Evolutionary conservation across 2,888 invertebrate genomes (phyloP).

Genomic region (Sthenelais limicola): DNA sequence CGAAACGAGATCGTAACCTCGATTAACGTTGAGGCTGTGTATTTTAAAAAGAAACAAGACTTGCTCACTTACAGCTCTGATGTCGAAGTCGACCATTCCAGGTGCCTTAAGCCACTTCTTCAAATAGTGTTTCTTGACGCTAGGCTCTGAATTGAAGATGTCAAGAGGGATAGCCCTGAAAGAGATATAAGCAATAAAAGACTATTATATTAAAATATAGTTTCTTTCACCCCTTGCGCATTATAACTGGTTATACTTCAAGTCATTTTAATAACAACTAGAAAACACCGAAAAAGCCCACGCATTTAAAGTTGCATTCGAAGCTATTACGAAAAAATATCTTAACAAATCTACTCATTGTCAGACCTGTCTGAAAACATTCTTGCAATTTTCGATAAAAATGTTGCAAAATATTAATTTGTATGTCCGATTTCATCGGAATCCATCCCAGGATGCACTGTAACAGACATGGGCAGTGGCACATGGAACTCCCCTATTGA

Average conservation of each 20-base stretch:
- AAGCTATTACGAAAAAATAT: no score
- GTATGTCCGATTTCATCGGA: neutral
- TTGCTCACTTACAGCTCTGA: slow-evolving; percentile 79
- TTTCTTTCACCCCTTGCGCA: no score
- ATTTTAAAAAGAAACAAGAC: no score
- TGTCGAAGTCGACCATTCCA: slow-evolving; percentile 80
- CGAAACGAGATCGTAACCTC: no score
- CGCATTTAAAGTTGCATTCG: no score
- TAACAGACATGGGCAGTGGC: slow-evolving; percentile 96
- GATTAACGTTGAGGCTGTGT: no score
- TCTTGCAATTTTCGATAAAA: no score
- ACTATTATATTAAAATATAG: no score
- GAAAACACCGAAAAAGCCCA: no score
- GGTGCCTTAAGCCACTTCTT: slow-evolving; percentile 90
- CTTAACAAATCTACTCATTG: neutral
- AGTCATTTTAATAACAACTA: no score
- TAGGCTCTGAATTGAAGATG: slow-evolving; percentile 91
- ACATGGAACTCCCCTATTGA: slow-evolving; percentile 99
- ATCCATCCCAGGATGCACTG: slow-evolving; percentile 94
- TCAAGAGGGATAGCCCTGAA: slow-evolving; percentile 92
- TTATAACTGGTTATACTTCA: no score
- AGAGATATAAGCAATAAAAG: no score
- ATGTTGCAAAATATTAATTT: neutral
- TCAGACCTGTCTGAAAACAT: neutral
- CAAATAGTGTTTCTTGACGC: slow-evolving; percentile 88